phyloP scores from a whole-genome alignment of 2,888 invertebrate genomes.

The Nebria salina region DNA sequence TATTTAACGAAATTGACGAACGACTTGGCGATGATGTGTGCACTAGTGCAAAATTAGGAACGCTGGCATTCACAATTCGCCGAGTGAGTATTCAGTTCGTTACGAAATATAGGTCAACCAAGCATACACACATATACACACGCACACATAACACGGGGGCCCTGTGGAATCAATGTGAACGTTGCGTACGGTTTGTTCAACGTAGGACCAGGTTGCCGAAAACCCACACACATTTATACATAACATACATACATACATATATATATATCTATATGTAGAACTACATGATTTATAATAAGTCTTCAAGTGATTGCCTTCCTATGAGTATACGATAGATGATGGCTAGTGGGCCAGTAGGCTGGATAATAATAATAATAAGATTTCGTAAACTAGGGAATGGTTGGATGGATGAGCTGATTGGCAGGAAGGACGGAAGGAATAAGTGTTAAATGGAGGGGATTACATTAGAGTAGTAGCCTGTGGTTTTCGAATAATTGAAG shows the following conservation, averaged over 20 bases:
- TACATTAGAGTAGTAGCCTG: neutral
- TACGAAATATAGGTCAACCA: slow-evolving; percentile 39
- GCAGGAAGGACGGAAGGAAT: neutral
- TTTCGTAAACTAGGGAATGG: neutral
- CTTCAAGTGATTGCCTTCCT: too few relatives aligned
- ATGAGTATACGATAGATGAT: neutral
- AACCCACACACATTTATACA: neutral
- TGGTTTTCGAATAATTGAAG: neutral
- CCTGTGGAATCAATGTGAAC: slow-evolving; percentile 42
- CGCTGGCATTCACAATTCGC: slow-evolving; percentile 30
- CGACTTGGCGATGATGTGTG: neutral
- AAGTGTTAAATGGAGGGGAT: too few relatives aligned
- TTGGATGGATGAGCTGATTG: neutral
- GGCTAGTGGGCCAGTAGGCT: neutral
- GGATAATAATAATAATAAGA: neutral
- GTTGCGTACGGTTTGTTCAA: slow-evolving; percentile 19
- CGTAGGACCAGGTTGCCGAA: neutral
- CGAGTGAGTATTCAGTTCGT: slow-evolving; percentile 35
- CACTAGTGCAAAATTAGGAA: slow-evolving; percentile 25
- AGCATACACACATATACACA: slow-evolving; percentile 15
- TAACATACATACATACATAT: neutral
- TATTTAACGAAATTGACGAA: neutral
- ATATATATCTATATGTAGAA: neutral
- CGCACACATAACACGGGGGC: slow-evolving; percentile 33
- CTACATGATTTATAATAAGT: neutral